These are phyloP conservation scores for Vollenhovia emeryi DNA, from an alignment of 1,140 invertebrate species.

Conservation along the genomic window DNA sequence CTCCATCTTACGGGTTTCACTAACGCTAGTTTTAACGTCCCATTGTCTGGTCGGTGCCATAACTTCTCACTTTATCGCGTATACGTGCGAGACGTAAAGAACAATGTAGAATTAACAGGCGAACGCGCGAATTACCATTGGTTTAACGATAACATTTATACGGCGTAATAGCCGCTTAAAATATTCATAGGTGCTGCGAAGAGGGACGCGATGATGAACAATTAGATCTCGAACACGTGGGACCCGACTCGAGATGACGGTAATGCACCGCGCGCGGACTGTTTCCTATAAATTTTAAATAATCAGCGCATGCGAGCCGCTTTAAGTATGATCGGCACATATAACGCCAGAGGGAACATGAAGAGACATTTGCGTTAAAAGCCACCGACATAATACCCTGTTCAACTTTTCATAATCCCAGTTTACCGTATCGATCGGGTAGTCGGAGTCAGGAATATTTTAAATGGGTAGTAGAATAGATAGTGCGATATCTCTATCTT, in stretches of 20 bases:
- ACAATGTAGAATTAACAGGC: constrained; percentile 32
- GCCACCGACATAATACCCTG: not conserved
- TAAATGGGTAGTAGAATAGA: not conserved
- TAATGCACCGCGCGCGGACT: not conserved
- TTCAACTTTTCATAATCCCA: constrained; percentile 42
- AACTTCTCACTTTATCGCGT: constrained; percentile 32
- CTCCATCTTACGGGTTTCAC: not conserved
- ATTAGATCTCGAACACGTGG: constrained; percentile 46
- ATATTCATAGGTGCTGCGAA: constrained; percentile 26
- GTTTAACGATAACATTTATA: constrained; percentile 42
- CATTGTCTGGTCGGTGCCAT: not conserved
- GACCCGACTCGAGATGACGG: not conserved
- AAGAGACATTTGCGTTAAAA: constrained; percentile 20
- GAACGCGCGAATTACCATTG: constrained; percentile 37
- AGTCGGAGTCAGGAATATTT: constrained; percentile 27
- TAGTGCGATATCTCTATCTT: constrained; percentile 11
- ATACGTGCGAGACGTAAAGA: constrained; percentile 32
- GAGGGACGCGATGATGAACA: constrained; percentile 4
- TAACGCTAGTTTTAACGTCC: constrained; percentile 6
- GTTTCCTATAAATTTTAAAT: constrained; percentile 62
- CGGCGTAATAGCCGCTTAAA: constrained; percentile 37
- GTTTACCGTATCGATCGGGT: constrained; percentile 33
- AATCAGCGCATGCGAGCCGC: constrained; percentile 41
- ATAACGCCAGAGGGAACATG: not conserved
- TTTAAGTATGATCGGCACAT: not conserved